Conservation (phyloP, 2,888 invertebrate species). For the Drosophila kanekoi region DNA sequence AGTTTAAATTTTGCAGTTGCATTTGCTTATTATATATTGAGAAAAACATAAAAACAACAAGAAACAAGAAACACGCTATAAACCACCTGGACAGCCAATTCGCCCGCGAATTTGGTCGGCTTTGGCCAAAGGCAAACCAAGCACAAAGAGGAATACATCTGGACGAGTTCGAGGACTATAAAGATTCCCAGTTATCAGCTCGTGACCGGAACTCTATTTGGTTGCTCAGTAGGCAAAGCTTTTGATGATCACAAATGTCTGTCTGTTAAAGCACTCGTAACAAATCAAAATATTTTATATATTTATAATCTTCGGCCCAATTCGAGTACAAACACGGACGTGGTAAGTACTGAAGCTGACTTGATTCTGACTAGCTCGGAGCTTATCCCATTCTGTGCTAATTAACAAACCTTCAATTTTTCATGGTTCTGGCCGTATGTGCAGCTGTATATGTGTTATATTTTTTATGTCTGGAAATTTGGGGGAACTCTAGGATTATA, state of each 20-base stretch:
- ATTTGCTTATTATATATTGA: slow-evolving; percentile 11
- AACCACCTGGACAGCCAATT: not conserved
- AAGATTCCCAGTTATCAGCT: not conserved
- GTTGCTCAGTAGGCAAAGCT: slow-evolving; percentile 37
- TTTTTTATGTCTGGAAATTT: slow-evolving; percentile 51
- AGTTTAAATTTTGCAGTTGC: slow-evolving; percentile 36
- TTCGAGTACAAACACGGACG: slow-evolving; percentile 29
- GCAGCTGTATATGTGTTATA: slow-evolving; percentile 37
- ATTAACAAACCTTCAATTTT: not conserved
- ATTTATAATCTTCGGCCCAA: slow-evolving; percentile 55
- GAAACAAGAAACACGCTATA: not conserved
- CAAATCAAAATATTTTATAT: slow-evolving; percentile 51
- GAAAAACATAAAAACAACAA: not conserved
- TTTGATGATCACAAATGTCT: slow-evolving; percentile 45
- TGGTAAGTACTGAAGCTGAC: slow-evolving; percentile 50
- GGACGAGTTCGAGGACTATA: not conserved
- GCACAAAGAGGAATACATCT: not conserved
- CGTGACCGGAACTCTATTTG: not conserved
- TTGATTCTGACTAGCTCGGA: not conserved
- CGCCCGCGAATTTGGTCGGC: slow-evolving; percentile 6
- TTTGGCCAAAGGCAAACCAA: not conserved
- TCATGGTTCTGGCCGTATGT: slow-evolving; percentile 4
- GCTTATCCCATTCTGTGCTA: not conserved
- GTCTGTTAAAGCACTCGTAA: slow-evolving; percentile 25
- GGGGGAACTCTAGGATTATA: slow-evolving; percentile 23